Evolutionary conservation across 1,140 invertebrate species (phyloP), one percentile per base, ranked within the genome.

Genomic region (Pogonomyrmex barbatus): DNA sequence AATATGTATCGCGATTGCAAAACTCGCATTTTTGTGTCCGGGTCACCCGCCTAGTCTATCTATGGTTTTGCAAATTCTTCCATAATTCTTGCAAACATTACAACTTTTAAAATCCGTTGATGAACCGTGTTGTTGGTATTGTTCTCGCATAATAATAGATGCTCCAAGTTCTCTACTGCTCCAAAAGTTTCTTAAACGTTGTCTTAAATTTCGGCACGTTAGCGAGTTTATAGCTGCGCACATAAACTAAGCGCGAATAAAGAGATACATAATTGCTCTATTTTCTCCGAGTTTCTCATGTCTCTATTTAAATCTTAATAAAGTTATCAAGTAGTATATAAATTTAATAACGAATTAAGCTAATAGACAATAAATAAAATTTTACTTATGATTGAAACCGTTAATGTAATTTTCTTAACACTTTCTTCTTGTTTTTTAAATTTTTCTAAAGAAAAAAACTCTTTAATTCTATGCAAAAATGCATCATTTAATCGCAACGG

Each of bases 211-310:
- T 60, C 56, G 17, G 54, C 67, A 83, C 52, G 39, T 56, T 68
- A 42, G 17, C 24, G 33, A 17, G 54, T 83, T 12, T 73, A 73
- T 73, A 60, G n/a, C 36, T 24, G 54, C 68, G 30, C n/a, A 24
- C 33, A 39, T 83, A 73, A 58, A 83, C 39, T 45, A 73, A 36
- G 42, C 60, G 54, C 12, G 54, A 60, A 73, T 83, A 6, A 62
- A 83, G 67, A 82, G 58, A 56, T 50, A 14, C 68, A 75, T 75
- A 60, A 83, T 83, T 75, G 54, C 33, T 83, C n/a, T 60, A 36
- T 30, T 60, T 83, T 60, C 24, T 24, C 24, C 24, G 24, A 39
- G 52, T 73, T 12, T 60, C 1, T 30, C 1, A 2, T 45, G 58
- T 62, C n/a, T 5, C 4, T 14, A 39, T 47, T 75, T 30, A 9